Percentiles rank a stretch among this genome's conserved stretches.
These are phyloP conservation scores for Sebastes umbrosus DNA, from an alignment of 2,797 vertebrate genomes.

Conservation along the genomic window DNA sequence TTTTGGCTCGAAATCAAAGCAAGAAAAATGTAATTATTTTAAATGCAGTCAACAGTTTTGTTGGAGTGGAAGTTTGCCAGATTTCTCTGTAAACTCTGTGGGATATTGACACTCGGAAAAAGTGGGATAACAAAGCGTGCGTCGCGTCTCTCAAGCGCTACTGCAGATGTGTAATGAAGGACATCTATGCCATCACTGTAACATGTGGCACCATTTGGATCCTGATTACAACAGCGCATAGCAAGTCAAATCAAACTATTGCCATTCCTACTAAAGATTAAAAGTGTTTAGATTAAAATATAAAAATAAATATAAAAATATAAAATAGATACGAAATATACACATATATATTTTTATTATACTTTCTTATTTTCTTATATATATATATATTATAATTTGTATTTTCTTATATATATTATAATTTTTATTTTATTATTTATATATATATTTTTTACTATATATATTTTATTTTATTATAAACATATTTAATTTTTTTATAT, in stretches of 20 bases:
- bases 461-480: too few relatives aligned
- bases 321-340: not conserved
- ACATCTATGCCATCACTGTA: constrained; percentile 2
- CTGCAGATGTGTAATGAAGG: constrained; percentile 51
- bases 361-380: too few relatives aligned
- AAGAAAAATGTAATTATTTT: constrained; percentile 55
- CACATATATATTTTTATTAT: too few relatives aligned
- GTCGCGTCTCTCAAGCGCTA: constrained; percentile 10
- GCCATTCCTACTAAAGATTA: not conserved
- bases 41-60: constrained; percentile 61
- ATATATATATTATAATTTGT: too few relatives aligned
- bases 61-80: constrained; percentile 37
- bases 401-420: too few relatives aligned
- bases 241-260: not conserved
- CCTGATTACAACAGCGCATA: not conserved
- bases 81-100: constrained; percentile 30
- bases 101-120: constrained; percentile 37
- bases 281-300: not conserved
- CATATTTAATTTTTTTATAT: not conserved
- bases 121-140: constrained; percentile 21
- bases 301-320: not conserved
- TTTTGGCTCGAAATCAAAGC: constrained; percentile 59
- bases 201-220: constrained; percentile 20
- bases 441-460: too few relatives aligned
- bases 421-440: too few relatives aligned